A percentile compares a stretch with the other conserved stretches of the same genome.
Evolutionary conservation across 2,888 invertebrate species (phyloP).

Genomic region (Gonocerus acuteangulatus): DNA sequence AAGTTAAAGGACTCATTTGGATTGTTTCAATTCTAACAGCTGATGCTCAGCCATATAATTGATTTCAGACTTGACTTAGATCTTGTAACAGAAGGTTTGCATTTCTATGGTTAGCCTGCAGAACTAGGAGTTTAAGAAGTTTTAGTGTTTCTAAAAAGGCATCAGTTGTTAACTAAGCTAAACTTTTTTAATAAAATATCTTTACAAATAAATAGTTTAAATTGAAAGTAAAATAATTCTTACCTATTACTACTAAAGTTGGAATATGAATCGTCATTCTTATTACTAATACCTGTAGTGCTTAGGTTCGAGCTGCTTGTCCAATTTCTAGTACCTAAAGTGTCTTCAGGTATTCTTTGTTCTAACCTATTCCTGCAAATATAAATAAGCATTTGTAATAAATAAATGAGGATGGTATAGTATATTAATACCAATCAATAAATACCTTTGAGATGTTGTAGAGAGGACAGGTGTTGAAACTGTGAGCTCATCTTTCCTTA

Average conservation of each 20-base stretch:
- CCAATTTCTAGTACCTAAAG: conserved; percentile 34
- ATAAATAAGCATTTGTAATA: background rate
- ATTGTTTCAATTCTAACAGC: too few relatives aligned
- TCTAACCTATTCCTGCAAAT: conserved; percentile 26
- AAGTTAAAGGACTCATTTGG: too few relatives aligned
- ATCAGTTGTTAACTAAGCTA: too few relatives aligned
- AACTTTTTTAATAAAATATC: too few relatives aligned
- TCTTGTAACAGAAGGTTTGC: too few relatives aligned
- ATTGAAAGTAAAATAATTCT: background rate
- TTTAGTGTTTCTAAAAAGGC: too few relatives aligned
- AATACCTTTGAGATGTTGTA: conserved; percentile 8
- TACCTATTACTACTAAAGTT: conserved; percentile 19
- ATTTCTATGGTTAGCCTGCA: too few relatives aligned
- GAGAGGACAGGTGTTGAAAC: conserved; percentile 73
- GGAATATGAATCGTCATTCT: conserved; percentile 22
- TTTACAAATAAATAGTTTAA: too few relatives aligned
- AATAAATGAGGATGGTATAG: background rate
- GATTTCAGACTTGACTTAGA: too few relatives aligned
- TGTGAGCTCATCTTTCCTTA: conserved; percentile 51
- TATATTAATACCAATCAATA: background rate
- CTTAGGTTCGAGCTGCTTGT: conserved; percentile 37
- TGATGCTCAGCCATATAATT: too few relatives aligned
- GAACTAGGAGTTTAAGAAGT: too few relatives aligned
- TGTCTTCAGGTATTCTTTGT: conserved; percentile 23
- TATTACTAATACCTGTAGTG: conserved; percentile 26